Percentiles rank a stretch among this genome's conserved stretches.
phyloP scores from a whole-genome alignment of 2,797 vertebrate species.

The Australoheros facetus region DNA sequence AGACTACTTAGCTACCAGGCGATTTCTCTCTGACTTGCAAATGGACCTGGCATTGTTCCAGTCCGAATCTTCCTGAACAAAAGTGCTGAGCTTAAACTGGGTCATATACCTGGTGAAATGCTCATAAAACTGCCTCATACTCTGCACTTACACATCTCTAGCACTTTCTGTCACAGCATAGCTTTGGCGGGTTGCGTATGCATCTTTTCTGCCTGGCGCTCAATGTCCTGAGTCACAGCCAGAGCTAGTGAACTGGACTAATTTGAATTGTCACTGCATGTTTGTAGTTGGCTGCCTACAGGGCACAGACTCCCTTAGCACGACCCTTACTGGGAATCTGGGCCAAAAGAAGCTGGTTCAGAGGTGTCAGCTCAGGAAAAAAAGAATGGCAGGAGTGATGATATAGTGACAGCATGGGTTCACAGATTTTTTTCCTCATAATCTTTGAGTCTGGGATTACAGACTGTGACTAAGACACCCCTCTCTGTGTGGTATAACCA shows the following conservation, averaged over 20 bases:
- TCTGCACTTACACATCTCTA: not conserved
- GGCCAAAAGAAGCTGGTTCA: constrained; percentile 45
- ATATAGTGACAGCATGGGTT: constrained; percentile 35
- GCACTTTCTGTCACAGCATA: constrained; percentile 16
- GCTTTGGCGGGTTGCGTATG: constrained; percentile 42
- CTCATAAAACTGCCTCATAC: constrained; percentile 13
- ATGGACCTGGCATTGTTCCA: constrained; percentile 70
- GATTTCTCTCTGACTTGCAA: constrained; percentile 61
- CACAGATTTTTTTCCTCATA: constrained; percentile 13
- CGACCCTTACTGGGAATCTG: constrained; percentile 50
- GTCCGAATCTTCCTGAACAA: constrained; percentile 22
- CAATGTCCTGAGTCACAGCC: constrained; percentile 66
- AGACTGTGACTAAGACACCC: constrained; percentile 23
- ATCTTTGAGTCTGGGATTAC: constrained; percentile 46
- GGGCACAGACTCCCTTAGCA: constrained; percentile 46
- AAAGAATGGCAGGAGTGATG: constrained; percentile 31
- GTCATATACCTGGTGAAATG: constrained; percentile 44
- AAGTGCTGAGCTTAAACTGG: constrained; percentile 54
- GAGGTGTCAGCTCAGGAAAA: constrained; percentile 42
- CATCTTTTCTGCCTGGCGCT: constrained; percentile 49
- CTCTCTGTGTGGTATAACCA: not conserved
- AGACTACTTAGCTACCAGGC: constrained; percentile 57
- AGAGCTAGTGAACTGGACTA: constrained; percentile 66
- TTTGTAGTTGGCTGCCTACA: constrained; percentile 55
- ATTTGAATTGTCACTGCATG: constrained; percentile 71